Evolutionary conservation across 2,113 vertebrate species (phyloP).

Genomic region (Eublepharis macularius): DNA sequence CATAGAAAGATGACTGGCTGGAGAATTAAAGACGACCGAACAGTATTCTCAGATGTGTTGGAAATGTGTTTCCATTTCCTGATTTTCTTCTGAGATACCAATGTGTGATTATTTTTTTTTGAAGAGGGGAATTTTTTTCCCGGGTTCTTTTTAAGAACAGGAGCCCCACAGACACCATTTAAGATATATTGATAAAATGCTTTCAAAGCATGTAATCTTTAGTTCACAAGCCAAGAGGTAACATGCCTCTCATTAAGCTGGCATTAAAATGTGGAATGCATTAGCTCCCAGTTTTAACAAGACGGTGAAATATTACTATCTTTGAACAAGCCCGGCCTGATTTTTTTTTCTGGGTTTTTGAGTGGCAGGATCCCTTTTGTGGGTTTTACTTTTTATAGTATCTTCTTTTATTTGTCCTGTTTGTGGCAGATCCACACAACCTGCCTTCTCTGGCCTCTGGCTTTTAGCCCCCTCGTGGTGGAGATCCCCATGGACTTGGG

Average conservation of each 20-base stretch:
- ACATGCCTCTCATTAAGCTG: constrained; percentile 10
- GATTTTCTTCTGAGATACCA: constrained; percentile 33
- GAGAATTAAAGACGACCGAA: constrained; percentile 49
- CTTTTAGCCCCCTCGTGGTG: not conserved
- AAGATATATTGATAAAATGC: constrained; percentile 34
- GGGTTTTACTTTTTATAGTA: accelerated
- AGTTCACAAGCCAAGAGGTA: constrained; percentile 21
- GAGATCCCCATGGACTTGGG: too few species aligned
- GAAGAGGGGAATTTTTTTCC: too few species aligned
- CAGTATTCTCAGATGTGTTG: constrained; percentile 30
- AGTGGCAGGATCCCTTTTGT: constrained; percentile 6
- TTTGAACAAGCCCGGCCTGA: constrained; percentile 12
- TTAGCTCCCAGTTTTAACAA: constrained; percentile 38
- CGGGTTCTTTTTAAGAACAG: constrained; percentile 14
- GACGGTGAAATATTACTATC: constrained; percentile 8
- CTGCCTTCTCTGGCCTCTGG: not conserved
- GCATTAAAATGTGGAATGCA: constrained; percentile 30
- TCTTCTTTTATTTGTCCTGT: constrained; percentile 23
- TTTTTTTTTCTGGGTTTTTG: constrained; percentile 9
- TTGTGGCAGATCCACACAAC: not conserved
- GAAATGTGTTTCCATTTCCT: constrained; percentile 60
- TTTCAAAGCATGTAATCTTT: constrained; percentile 27
- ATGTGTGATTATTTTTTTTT: not conserved
- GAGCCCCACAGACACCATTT: not conserved
- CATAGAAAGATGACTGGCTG: constrained; percentile 18